phyloP scores from a whole-genome alignment of 2,888 invertebrate species.

The Pycnomerus fuliginosus region DNA sequence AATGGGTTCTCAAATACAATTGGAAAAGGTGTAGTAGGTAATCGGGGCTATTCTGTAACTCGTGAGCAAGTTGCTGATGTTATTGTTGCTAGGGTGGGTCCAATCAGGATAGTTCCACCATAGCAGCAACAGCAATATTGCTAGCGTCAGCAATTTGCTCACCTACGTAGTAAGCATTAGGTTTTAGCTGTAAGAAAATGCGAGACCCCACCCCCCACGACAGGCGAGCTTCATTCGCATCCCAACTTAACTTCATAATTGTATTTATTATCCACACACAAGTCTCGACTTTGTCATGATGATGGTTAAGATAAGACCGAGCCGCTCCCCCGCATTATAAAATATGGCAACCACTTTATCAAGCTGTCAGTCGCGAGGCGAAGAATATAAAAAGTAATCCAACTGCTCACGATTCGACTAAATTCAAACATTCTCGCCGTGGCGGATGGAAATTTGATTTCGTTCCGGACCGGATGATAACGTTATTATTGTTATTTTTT shows the following conservation, averaged over 20 bases:
- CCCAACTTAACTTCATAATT: conserved; percentile 31
- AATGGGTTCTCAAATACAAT: too few relatives aligned
- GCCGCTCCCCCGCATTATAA: conserved; percentile 45
- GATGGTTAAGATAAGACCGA: conserved; percentile 31
- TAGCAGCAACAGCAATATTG: too few relatives aligned
- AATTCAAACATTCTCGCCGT: conserved; percentile 18
- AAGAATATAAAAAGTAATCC: conserved; percentile 40
- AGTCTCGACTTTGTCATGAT: conserved; percentile 33
- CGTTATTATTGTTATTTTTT: conserved; percentile 19
- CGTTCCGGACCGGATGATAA: conserved; percentile 15
- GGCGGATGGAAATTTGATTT: conserved; percentile 19
- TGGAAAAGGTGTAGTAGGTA: too few relatives aligned
- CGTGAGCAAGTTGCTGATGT: too few relatives aligned
- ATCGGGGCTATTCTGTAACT: too few relatives aligned
- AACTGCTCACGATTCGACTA: conserved; percentile 28
- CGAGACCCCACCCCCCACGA: too few relatives aligned
- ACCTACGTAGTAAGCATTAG: too few relatives aligned
- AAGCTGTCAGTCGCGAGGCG: conserved; percentile 43
- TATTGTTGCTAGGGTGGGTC: too few relatives aligned
- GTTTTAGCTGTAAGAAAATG: too few relatives aligned
- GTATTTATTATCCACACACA: conserved; percentile 37
- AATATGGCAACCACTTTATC: conserved; percentile 49
- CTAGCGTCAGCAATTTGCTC: too few relatives aligned
- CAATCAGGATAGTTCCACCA: too few relatives aligned
- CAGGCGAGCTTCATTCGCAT: conserved; percentile 20